Base-by-base conservation (phyloP, 2,797 vertebrate species). In the Podarcis lilfordi region DNA sequence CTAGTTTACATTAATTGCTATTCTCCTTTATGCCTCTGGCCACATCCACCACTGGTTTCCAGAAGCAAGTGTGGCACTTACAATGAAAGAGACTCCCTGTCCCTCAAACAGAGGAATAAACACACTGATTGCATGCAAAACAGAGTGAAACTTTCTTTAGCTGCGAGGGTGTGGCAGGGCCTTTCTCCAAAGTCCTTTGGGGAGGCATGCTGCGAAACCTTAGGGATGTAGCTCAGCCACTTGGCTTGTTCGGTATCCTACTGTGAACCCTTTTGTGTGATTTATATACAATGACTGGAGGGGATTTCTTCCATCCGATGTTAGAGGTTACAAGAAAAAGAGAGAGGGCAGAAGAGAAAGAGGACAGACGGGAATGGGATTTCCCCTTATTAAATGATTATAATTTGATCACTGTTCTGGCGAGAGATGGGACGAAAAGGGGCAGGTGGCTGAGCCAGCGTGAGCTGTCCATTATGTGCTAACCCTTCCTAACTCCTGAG, bases 341-440 rank as follows among this genome's bases (percentile, higher is more conserved):
- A 13, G 32, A 27, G 7, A 23, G 85, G 29, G 29, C 13, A 23
- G 55, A 6, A 64, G 25, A 4, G 55, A 17, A 27, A 37, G 29
- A 7, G 35, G 32, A 43, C 85, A 86, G 88, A 85, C 55, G 29
- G 29, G 68, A 43, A 74, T 71, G 76, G 76, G 68, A 74, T 85
- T 84, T 50, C n/a, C 80, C 40, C 68, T 64, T 68, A 21, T 89
- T 83, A 72, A 74, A 75, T 32, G 40, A 72, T 32, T 72, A 40
- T 79, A 72, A 90, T 80, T 50, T 74, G 68, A 40, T 83, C 81
- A 21, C 81, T 40, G 32, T 55, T 75, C 85, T 84, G 75, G 89
- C 80, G 75, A 66, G 69, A 13, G 23, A 43, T 66, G n/a, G 27
- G 82, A 45, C 6, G 3, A 69, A 29, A 23, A 25, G 40, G n/a